Percentiles rank a stretch among this genome's conserved stretches.
Evolutionary conservation across 2,888 invertebrate species (phyloP).

Genomic region (Nebria brevicollis): DNA sequence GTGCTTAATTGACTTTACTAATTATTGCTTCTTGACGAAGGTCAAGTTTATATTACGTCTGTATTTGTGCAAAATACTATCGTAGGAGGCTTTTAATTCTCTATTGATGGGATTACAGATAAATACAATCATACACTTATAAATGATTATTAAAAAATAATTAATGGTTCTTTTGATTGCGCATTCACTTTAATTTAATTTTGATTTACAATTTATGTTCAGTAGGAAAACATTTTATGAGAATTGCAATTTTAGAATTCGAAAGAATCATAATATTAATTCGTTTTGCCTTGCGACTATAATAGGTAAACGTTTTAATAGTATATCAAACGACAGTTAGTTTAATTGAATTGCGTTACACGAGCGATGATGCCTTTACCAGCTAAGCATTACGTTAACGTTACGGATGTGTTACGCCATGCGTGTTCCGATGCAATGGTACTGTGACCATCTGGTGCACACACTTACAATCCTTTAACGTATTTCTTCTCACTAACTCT

Average conservation of each 20-base stretch:
- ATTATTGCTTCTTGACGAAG: neutral
- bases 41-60: neutral
- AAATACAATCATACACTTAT: neutral
- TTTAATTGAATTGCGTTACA: conserved; percentile 20
- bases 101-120: neutral
- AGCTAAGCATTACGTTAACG: conserved; percentile 9
- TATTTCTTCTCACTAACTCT: neutral
- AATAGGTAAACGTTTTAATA: neutral
- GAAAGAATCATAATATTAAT: neutral
- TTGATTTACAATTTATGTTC: too few species aligned
- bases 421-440: conserved; percentile 6
- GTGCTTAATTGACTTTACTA: neutral
- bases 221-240: too few species aligned
- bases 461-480: conserved; percentile 3
- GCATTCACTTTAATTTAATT: too few species aligned
- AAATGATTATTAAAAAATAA: too few species aligned
- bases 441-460: conserved; percentile 34
- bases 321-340: neutral
- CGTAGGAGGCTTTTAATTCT: neutral
- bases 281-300: neutral
- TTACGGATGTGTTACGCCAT: conserved; percentile 13
- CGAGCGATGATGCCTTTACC: neutral
- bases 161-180: too few species aligned
- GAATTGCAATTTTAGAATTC: too few species aligned
- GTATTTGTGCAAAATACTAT: neutral